Percentiles rank a stretch among this genome's conserved stretches.
Evolutionary conservation across 2,888 invertebrate genomes (phyloP).

Genomic region (Drosophila conformis): DNA sequence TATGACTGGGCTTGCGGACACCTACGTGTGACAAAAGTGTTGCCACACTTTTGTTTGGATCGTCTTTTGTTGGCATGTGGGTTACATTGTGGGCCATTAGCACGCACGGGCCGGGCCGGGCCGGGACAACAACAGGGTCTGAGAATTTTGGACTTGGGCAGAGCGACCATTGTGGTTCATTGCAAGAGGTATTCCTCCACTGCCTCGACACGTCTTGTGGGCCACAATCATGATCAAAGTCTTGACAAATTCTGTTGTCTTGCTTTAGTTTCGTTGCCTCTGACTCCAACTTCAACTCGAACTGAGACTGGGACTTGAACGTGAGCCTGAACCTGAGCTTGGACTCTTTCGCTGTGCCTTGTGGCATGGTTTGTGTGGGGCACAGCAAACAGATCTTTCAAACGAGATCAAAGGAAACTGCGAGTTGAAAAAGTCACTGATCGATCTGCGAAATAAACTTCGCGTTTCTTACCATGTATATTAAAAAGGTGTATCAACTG

Average conservation of each 20-base stretch:
- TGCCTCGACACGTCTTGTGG: slow-evolving; percentile 16
- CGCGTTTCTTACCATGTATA: background rate
- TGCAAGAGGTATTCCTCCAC: slow-evolving; percentile 1
- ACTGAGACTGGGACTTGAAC: slow-evolving; percentile 10
- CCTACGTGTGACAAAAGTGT: slow-evolving; percentile 79
- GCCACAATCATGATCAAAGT: slow-evolving; percentile 78
- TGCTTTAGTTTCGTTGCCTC: slow-evolving; percentile 61
- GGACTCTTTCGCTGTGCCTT: slow-evolving; percentile 4
- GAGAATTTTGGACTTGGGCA: slow-evolving; percentile 15
- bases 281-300: slow-evolving; percentile 23
- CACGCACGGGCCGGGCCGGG: slow-evolving; percentile 67
- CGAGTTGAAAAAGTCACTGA: slow-evolving; percentile 36
- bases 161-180: slow-evolving; percentile 7
- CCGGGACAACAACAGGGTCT: slow-evolving; percentile 21
- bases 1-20: slow-evolving; percentile 51
- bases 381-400: slow-evolving; percentile 42
- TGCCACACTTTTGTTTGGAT: slow-evolving; percentile 77
- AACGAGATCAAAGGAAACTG: slow-evolving; percentile 42
- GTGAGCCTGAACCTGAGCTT: slow-evolving; percentile 17
- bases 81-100: slow-evolving; percentile 76
- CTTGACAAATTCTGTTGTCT: slow-evolving; percentile 83
- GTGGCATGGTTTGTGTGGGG: slow-evolving; percentile 57
- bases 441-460: slow-evolving; percentile 30
- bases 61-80: slow-evolving; percentile 62
- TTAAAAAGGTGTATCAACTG: background rate